Conservation (phyloP, 2,888 invertebrate genomes). For the Eulithis testata region DNA sequence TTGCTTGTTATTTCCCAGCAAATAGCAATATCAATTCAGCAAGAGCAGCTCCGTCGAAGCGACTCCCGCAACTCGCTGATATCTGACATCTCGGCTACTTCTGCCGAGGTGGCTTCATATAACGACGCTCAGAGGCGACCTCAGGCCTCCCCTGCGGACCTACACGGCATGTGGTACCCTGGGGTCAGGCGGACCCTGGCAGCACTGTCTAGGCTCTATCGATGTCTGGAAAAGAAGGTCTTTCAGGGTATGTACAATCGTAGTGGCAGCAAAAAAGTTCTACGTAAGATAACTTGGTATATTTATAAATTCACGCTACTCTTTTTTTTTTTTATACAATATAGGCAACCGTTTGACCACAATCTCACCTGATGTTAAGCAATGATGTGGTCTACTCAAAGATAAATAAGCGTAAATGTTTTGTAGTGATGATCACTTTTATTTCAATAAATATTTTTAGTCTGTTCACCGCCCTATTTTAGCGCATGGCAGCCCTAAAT, state of each 20-base stretch:
- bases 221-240: slow-evolving; percentile 97
- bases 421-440: too few relatives aligned
- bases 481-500: too few relatives aligned
- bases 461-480: too few relatives aligned
- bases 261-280: too few relatives aligned
- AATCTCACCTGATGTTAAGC: too few relatives aligned
- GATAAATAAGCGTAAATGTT: too few relatives aligned
- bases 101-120: slow-evolving; percentile 89
- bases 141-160: slow-evolving; percentile 94
- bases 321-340: too few relatives aligned
- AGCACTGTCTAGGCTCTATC: slow-evolving; percentile 92
- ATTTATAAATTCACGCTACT: too few relatives aligned
- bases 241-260: slow-evolving; percentile 89
- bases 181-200: slow-evolving; percentile 97
- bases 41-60: slow-evolving; percentile 85
- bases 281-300: too few relatives aligned
- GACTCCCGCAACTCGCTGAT: slow-evolving; percentile 88
- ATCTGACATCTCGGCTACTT: slow-evolving; percentile 87
- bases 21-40: slow-evolving; percentile 87
- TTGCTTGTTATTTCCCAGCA: slow-evolving; percentile 70
- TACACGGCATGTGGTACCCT: slow-evolving; percentile 99
- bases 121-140: slow-evolving; percentile 72
- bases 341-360: too few relatives aligned
- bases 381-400: too few relatives aligned
- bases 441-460: too few relatives aligned